Base-by-base conservation (phyloP, 2,888 invertebrate species). In the Leptopilina myrica region DNA sequence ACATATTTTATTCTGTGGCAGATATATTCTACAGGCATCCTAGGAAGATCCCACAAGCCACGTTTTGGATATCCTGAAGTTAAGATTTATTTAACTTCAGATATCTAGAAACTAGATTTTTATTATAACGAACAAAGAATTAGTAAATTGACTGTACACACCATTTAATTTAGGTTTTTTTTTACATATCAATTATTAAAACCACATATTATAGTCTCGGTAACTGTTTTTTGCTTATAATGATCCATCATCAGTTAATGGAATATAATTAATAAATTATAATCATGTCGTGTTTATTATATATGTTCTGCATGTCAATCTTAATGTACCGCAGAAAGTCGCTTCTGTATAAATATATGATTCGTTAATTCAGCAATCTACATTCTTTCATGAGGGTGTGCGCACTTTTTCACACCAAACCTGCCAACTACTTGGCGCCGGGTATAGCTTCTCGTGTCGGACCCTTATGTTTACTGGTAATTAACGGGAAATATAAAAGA, bases 361-460 rank as follows among this genome's bases (percentile, higher is more conserved):
- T 73, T 73, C 73, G 56, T 73, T 73, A 56, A 56, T 15, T 73
- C 56, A 73, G 73, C 73, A 73, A 73, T 73, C 73, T 73, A 53
- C 73, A 73, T 73, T 73, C 73, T 73, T 73, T 73, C 73, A 53
- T 53, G 26, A 33, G 56, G 73, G 73, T 73, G 73, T 20, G 20
- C 56, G 20, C 56, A 73, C 53, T 56, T 73, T 73, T 73, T 73
- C 73, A 53, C 73, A 56, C 73, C 73, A 53, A 53, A 53, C 73
- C 53, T 73, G 73, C 56, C 73, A 73, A 73, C 56, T n/a, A 14
- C 73, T 73, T 73, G 56, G 73, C 73, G 73, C 73, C 73, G 33
- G 56, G 56, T 26, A 56, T 26, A 56, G 56, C 33, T 56, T 56
- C 56, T 73, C 69, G 53, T 69, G 69, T 14, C 49, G 5, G 69